Conservation (phyloP, 2,797 vertebrate species). For the Acanthornis magna region DNA sequence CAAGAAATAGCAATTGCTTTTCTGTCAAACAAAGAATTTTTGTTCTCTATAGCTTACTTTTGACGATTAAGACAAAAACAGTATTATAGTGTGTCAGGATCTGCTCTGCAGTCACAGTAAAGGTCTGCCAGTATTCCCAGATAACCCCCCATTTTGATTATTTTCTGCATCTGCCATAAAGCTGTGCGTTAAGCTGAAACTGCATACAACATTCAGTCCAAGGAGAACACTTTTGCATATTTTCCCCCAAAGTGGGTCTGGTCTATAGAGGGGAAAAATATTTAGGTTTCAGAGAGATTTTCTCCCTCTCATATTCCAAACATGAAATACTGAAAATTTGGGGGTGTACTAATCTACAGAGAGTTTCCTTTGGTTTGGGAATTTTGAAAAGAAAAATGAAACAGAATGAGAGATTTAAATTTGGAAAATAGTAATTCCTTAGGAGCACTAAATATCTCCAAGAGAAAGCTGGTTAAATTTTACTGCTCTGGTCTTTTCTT, state of each 20-base stretch:
- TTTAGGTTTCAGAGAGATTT: constrained; percentile 67
- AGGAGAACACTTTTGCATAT: constrained; percentile 63
- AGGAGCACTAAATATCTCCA: constrained; percentile 32
- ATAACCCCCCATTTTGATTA: constrained; percentile 1
- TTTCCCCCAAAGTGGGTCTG: constrained; percentile 66
- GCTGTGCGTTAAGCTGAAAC: constrained; percentile 18
- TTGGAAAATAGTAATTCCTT: constrained; percentile 30
- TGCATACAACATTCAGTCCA: constrained; percentile 28
- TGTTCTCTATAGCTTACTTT: constrained; percentile 61
- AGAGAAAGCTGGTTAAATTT: not conserved
- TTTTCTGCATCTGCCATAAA: constrained; percentile 16
- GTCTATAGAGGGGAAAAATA: constrained; percentile 66
- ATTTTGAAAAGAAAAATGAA: constrained; percentile 54
- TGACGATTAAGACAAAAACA: constrained; percentile 61
- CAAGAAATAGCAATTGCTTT: constrained; percentile 79
- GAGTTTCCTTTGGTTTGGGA: constrained; percentile 38
- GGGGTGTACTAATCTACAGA: constrained; percentile 40
- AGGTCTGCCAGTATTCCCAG: not conserved
- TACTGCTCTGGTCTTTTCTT: not conserved
- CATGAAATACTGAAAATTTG: constrained; percentile 33
- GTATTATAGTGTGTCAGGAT: not conserved
- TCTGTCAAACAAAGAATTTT: constrained; percentile 54
- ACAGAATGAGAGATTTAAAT: constrained; percentile 55
- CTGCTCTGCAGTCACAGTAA: constrained; percentile 13
- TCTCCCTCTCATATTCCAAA: constrained; percentile 42